Evolutionary conservation across 2,888 invertebrate species (phyloP).

Genomic region (Nipponacmea schrenckii): DNA sequence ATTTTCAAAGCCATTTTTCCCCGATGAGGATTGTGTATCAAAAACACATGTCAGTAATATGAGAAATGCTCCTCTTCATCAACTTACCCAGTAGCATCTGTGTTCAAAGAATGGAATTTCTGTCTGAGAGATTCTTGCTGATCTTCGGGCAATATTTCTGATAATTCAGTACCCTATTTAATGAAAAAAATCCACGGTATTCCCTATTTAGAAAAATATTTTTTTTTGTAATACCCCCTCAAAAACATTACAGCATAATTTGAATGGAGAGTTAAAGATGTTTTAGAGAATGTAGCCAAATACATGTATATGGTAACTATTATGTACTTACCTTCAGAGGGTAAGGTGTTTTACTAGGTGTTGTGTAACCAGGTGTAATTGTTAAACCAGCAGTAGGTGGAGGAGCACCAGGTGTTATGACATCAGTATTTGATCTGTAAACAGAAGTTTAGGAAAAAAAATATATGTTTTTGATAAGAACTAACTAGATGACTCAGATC

Average conservation of each 20-base stretch:
- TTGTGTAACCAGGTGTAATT: not conserved
- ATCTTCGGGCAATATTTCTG: slow-evolving; percentile 39
- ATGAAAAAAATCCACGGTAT: slow-evolving; percentile 3
- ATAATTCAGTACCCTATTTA: slow-evolving; percentile 41
- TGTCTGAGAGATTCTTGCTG: slow-evolving; percentile 44
- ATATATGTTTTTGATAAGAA: too few species aligned
- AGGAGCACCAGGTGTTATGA: not conserved
- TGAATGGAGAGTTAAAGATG: too few species aligned
- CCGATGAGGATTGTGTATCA: too few species aligned
- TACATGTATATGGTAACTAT: not conserved
- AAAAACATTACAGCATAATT: too few species aligned
- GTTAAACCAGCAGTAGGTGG: not conserved
- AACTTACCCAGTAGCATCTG: slow-evolving; percentile 55
- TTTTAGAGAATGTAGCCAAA: too few species aligned
- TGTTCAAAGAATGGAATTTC: slow-evolving; percentile 53
- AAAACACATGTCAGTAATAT: too few species aligned
- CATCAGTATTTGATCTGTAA: not conserved
- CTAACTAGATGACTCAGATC: too few species aligned
- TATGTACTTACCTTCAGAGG: slow-evolving; percentile 39
- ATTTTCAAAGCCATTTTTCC: too few species aligned
- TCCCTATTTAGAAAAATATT: too few species aligned
- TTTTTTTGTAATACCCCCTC: too few species aligned
- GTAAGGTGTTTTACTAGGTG: slow-evolving; percentile 38
- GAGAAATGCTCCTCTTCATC: not conserved
- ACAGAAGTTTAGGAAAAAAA: not conserved